phyloP scores from a whole-genome alignment of 2,113 vertebrate genomes.

The Carollia perspicillata region DNA sequence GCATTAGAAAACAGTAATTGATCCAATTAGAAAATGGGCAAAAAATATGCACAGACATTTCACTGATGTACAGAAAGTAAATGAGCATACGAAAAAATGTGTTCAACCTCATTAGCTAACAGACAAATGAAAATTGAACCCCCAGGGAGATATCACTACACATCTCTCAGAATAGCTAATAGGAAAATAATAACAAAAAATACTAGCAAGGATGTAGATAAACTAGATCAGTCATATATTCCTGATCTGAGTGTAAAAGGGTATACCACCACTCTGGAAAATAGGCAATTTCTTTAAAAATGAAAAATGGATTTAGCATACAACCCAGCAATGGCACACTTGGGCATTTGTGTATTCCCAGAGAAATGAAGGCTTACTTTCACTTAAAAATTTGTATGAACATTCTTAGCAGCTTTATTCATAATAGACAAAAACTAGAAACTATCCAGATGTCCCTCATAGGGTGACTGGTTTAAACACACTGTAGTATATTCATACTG shows the following conservation, averaged over 20 bases:
- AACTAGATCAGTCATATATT: neutral
- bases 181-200: neutral
- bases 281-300: neutral
- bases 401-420: neutral
- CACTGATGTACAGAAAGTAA: neutral
- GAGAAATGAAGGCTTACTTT: neutral
- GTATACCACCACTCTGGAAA: neutral
- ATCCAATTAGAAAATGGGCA: neutral
- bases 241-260: neutral
- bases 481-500: neutral
- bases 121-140: neutral
- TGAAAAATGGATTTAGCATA: neutral
- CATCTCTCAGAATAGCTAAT: neutral
- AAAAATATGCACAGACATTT: neutral
- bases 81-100: neutral
- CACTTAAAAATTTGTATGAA: neutral
- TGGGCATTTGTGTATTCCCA: neutral
- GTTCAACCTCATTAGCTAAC: neutral
- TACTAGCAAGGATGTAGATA: neutral
- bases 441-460: neutral
- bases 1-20: neutral
- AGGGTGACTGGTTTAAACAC: neutral
- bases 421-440: neutral
- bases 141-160: neutral
- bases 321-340: neutral